Percentiles rank a stretch among this genome's conserved stretches.
These are phyloP conservation scores for Ctenopoma kingsleyae DNA, from an alignment of 2,797 vertebrate genomes.

Conservation along the genomic window DNA sequence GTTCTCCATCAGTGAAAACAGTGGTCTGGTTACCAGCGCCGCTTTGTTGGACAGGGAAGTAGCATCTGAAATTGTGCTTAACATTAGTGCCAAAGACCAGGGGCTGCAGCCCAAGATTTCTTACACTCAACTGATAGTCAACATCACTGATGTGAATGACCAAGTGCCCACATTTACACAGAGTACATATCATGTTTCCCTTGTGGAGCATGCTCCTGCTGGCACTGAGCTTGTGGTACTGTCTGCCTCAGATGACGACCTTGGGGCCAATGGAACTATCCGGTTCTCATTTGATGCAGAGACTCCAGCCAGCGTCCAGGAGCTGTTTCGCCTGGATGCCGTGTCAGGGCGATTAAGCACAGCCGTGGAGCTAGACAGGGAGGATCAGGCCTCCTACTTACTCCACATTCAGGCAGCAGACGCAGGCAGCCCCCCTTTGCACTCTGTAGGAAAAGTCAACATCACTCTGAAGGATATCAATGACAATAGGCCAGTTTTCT, in stretches of 20 bases:
- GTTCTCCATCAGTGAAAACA: conserved; percentile 97
- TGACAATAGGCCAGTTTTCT: conserved; percentile 96
- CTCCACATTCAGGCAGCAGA: conserved; percentile 91
- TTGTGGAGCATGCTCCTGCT: conserved; percentile 89
- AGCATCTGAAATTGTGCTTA: conserved; percentile 92
- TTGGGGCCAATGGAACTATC: conserved; percentile 94
- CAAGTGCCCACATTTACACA: conserved; percentile 91
- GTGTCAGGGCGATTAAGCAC: conserved; percentile 90
- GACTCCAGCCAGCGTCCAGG: conserved; percentile 85
- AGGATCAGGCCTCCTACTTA: conserved; percentile 89
- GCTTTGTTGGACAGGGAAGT: conserved; percentile 91
- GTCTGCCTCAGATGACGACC: conserved; percentile 91
- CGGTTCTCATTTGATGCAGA: conserved; percentile 89
- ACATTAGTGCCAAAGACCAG: conserved; percentile 97
- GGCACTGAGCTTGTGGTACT: conserved; percentile 91
- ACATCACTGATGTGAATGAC: conserved; percentile 94
- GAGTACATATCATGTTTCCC: conserved; percentile 85
- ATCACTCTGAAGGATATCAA: conserved; percentile 94
- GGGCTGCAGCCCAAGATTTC: conserved; percentile 96
- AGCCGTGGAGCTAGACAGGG: conserved; percentile 89
- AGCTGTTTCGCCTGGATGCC: conserved; percentile 90
- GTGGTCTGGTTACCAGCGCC: conserved; percentile 92
- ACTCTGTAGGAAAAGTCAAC: conserved; percentile 89
- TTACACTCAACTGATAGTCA: conserved; percentile 93
- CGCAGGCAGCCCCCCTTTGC: conserved; percentile 89